Evolutionary conservation across 2,797 vertebrate species (phyloP).

Genomic region (Siniperca obscura): DNA sequence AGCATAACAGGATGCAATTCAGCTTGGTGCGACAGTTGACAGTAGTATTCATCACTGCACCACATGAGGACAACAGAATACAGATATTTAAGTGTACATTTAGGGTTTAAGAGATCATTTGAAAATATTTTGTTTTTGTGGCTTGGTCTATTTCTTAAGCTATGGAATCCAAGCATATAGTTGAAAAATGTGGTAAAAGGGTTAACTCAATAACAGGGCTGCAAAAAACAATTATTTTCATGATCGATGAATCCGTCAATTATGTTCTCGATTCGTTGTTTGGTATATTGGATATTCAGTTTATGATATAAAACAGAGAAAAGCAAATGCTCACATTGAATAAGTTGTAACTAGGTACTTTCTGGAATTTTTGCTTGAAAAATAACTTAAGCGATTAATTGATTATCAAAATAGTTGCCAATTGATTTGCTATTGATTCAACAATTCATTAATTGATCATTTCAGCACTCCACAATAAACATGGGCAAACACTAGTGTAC

Average conservation of each 20-base stretch:
- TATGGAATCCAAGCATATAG: not conserved
- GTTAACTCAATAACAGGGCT: not conserved
- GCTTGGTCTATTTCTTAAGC: not conserved
- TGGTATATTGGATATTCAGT: not conserved
- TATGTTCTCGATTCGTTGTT: not conserved
- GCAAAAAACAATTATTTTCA: not conserved
- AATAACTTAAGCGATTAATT: not conserved
- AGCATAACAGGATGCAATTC: conserved; percentile 47
- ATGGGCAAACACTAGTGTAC: not conserved
- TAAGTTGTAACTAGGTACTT: not conserved
- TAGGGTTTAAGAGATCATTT: not conserved
- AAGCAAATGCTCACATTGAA: not conserved
- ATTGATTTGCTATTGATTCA: not conserved
- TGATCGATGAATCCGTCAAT: not conserved
- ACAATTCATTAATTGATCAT: not conserved
- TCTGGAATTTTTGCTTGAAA: not conserved
- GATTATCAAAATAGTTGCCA: not conserved
- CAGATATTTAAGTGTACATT: too few species aligned
- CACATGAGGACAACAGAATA: not conserved
- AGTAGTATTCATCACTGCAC: not conserved
- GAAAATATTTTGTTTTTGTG: not conserved
- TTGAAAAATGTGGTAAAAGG: not conserved
- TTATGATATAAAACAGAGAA: not conserved
- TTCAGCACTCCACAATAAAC: not conserved
- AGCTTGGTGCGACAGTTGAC: conserved; percentile 7